A percentile compares a stretch with the other conserved stretches of the same genome.
Conservation (phyloP, 2,113 vertebrate genomes). For the Bagarius yarrelli region DNA sequence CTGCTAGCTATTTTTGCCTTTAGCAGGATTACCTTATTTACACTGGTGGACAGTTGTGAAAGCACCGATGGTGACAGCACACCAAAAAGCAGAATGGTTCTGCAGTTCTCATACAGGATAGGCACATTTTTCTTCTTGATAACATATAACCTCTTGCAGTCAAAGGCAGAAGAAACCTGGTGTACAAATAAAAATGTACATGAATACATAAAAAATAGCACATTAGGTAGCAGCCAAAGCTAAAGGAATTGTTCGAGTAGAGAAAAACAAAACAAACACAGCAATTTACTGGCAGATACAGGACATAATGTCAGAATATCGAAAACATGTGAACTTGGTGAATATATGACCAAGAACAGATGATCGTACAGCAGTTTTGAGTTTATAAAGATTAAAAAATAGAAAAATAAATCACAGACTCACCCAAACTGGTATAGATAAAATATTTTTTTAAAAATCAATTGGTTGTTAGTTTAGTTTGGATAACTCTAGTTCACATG, state of each 20-base stretch:
- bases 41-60: slow-evolving; percentile 55
- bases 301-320: too few relatives aligned
- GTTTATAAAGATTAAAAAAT: too few relatives aligned
- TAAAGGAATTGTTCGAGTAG: not conserved
- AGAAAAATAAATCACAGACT: too few relatives aligned
- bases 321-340: too few relatives aligned
- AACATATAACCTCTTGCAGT: slow-evolving; percentile 60
- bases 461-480: too few relatives aligned
- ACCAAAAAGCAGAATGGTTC: slow-evolving; percentile 59
- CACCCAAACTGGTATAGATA: too few relatives aligned
- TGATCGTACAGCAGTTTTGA: too few relatives aligned
- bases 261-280: slow-evolving; percentile 11
- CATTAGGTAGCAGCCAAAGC: not conserved
- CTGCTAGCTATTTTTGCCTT: not conserved
- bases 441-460: too few relatives aligned
- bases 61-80: slow-evolving; percentile 57
- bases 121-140: slow-evolving; percentile 61
- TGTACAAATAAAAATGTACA: slow-evolving; percentile 9
- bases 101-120: slow-evolving; percentile 62
- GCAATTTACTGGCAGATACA: not conserved
- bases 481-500: too few relatives aligned
- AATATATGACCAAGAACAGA: too few relatives aligned
- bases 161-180: slow-evolving; percentile 42
- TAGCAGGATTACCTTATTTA: slow-evolving; percentile 62
- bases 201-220: slow-evolving; percentile 3